Evolutionary conservation across 64 coral and sea anemone genomes (phyloP).

Genomic region (Porites lutea): DNA sequence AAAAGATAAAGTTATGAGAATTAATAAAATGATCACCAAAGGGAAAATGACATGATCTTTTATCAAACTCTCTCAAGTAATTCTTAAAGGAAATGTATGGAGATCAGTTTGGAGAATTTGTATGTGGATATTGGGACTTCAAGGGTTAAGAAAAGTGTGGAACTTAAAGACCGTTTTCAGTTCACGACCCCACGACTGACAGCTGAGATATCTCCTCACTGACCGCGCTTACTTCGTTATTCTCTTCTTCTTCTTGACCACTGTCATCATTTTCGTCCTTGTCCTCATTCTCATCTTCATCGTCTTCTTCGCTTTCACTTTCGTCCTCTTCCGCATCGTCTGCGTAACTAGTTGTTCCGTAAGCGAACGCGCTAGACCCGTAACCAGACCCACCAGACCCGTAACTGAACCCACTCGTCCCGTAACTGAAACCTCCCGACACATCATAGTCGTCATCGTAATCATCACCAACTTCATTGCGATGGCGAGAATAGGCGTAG

Average conservation of each 20-base stretch:
- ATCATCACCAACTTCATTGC: slow-evolving; percentile 38
- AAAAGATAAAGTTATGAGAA: too few species aligned
- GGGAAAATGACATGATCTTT: too few species aligned
- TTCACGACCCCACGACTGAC: neutral
- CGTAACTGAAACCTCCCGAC: slow-evolving; percentile 29
- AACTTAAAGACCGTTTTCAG: too few species aligned
- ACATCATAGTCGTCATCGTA: slow-evolving; percentile 54
- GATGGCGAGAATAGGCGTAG: slow-evolving; percentile 39
- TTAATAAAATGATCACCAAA: too few species aligned
- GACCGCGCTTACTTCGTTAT: neutral
- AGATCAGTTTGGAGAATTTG: too few species aligned
- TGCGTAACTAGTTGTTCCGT: slow-evolving; percentile 26
- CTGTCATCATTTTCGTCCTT: neutral
- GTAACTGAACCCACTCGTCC: slow-evolving; percentile 12
- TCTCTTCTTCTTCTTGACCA: neutral
- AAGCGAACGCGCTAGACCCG: slow-evolving; percentile 10
- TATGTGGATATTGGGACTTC: too few species aligned
- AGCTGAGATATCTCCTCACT: neutral
- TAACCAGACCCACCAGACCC: slow-evolving; percentile 13
- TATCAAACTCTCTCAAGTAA: too few species aligned
- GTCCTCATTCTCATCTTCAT: slow-evolving; percentile 46
- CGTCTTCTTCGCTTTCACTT: slow-evolving; percentile 38
- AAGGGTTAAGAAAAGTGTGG: too few species aligned
- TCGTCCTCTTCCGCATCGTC: slow-evolving; percentile 58
- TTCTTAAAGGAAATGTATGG: too few species aligned